Evolutionary conservation across 2,797 vertebrate species (phyloP).

Genomic region (Momotus momota): DNA sequence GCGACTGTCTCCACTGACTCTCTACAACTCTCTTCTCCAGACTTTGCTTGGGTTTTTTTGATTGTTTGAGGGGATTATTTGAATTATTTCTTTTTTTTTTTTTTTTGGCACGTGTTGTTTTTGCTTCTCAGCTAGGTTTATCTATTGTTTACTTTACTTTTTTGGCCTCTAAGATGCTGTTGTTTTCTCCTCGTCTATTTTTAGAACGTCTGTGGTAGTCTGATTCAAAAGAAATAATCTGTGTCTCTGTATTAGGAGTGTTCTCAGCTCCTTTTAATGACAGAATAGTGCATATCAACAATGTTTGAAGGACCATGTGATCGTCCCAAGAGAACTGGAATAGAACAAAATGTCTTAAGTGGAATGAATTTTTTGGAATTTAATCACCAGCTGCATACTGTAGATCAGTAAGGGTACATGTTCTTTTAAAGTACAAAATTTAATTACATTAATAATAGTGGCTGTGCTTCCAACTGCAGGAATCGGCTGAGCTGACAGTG

Average conservation of each 20-base stretch:
- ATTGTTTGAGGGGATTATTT: background rate
- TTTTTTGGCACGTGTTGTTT: background rate
- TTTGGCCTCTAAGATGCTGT: constrained; percentile 53
- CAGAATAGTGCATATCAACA: constrained; percentile 72
- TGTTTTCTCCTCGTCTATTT: constrained; percentile 75
- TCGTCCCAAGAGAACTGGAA: constrained; percentile 70
- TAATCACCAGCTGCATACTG: constrained; percentile 41
- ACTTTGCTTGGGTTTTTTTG: background rate
- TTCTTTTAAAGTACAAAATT: background rate
- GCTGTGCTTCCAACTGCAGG: background rate
- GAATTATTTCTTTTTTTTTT: background rate
- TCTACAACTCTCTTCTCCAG: background rate
- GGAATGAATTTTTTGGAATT: constrained; percentile 42
- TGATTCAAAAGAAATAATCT: constrained; percentile 67
- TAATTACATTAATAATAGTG: background rate
- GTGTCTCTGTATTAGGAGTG: constrained; percentile 60
- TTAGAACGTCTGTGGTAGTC: constrained; percentile 63
- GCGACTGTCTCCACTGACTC: background rate
- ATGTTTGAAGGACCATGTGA: constrained; percentile 71
- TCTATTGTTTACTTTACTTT: constrained; percentile 67
- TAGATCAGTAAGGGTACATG: background rate
- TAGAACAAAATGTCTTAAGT: constrained; percentile 78
- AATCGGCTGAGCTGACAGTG: background rate
- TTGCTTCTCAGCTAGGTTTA: constrained; percentile 39
- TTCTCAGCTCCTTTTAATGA: constrained; percentile 73